Evolutionary conservation across 2,797 vertebrate genomes (phyloP).

Genomic region (Lepus townsendii): DNA sequence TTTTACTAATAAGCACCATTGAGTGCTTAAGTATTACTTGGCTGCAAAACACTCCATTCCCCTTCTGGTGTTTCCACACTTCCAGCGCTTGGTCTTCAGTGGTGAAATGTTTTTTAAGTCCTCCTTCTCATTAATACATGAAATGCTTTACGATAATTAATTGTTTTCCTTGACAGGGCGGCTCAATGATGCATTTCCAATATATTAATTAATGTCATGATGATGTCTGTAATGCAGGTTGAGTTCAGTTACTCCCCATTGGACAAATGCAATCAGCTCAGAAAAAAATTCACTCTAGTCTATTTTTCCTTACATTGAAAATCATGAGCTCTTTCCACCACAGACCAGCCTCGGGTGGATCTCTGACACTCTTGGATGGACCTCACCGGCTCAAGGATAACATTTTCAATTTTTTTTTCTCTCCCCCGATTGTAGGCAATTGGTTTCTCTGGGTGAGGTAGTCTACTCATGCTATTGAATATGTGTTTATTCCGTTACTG

Average conservation of each 20-base stretch:
- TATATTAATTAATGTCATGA: slow-evolving; percentile 76
- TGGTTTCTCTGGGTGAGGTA: too few species aligned
- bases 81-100: slow-evolving; percentile 27
- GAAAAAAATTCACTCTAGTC: slow-evolving; percentile 4
- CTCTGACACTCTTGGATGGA: too few species aligned
- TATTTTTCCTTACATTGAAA: neutral
- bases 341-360: too few species aligned
- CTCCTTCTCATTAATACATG: slow-evolving; percentile 30
- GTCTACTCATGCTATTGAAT: too few species aligned
- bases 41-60: neutral
- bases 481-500: too few species aligned
- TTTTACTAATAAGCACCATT: slow-evolving; percentile 55
- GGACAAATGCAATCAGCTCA: slow-evolving; percentile 58
- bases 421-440: too few species aligned
- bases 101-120: slow-evolving; percentile 13
- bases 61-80: neutral
- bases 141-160: slow-evolving; percentile 67
- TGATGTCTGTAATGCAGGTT: slow-evolving; percentile 34
- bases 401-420: too few species aligned
- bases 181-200: slow-evolving; percentile 63
- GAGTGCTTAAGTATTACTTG: neutral
- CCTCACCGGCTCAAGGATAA: too few species aligned
- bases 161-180: slow-evolving; percentile 58
- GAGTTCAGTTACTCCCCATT: slow-evolving; percentile 39
- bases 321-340: neutral